These are phyloP conservation scores for Thecocarcelia acutangulata DNA, from an alignment of 2,888 invertebrate species.

Conservation along the genomic window DNA sequence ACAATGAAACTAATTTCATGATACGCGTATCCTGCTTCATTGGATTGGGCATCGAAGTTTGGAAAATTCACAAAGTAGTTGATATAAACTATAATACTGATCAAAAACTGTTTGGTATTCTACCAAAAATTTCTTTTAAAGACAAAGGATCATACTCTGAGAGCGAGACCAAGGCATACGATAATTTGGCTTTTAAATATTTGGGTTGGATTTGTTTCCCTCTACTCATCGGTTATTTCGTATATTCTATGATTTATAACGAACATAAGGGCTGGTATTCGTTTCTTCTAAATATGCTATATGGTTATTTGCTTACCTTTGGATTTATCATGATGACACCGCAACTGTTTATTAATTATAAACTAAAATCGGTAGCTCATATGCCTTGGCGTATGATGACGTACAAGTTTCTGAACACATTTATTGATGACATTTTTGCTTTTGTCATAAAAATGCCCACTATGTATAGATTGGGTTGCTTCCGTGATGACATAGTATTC, in stretches of 20 bases:
- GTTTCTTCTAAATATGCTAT: slow-evolving; percentile 96
- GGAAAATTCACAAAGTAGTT: slow-evolving; percentile 99
- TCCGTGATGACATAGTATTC: slow-evolving; percentile 99
- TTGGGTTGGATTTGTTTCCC: slow-evolving; percentile 98
- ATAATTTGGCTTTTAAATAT: slow-evolving; percentile 97
- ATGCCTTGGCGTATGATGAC: slow-evolving; percentile 99
- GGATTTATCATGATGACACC: slow-evolving; percentile 99
- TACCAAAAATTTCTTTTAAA: slow-evolving; percentile 90
- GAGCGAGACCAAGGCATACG: slow-evolving; percentile 96
- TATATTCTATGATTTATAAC: slow-evolving; percentile 96
- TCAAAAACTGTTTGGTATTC: slow-evolving; percentile 87
- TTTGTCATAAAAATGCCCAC: slow-evolving; percentile 99
- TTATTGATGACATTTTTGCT: slow-evolving; percentile 99
- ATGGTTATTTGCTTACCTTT: slow-evolving; percentile 98
- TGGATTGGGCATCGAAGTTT: slow-evolving; percentile 97
- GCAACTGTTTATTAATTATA: slow-evolving; percentile 99
- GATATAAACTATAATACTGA: slow-evolving; percentile 91
- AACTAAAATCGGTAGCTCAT: slow-evolving; percentile 99
- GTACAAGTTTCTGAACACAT: slow-evolving; percentile 99
- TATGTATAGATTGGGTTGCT: slow-evolving; percentile 98
- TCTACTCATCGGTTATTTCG: slow-evolving; percentile 93
- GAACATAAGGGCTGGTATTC: slow-evolving; percentile 99
- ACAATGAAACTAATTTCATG: slow-evolving; percentile 99
- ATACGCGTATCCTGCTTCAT: slow-evolving; percentile 96
- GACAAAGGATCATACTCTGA: slow-evolving; percentile 99